phyloP scores from a whole-genome alignment of 2,797 vertebrate species.

The Cichlasoma orientale region DNA sequence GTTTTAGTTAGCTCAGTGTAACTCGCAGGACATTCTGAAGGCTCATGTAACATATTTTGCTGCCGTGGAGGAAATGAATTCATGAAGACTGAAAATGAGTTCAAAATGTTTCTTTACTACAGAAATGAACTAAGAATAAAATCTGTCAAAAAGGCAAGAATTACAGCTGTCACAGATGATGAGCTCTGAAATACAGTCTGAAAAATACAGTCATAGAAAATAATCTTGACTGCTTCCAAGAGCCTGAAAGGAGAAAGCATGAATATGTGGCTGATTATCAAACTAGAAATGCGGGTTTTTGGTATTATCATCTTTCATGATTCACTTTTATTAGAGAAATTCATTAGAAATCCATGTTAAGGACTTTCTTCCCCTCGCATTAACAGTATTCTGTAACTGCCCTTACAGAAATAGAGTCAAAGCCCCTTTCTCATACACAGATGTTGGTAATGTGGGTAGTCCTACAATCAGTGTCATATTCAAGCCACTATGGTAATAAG shows the following conservation, averaged over 20 bases:
- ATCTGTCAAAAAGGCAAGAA: conserved; percentile 2
- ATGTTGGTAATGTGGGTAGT: not conserved
- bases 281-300: not conserved
- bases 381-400: not conserved
- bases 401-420: fast-evolving
- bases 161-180: not conserved
- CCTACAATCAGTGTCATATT: not conserved
- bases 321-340: not conserved
- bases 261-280: conserved; percentile 10
- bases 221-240: not conserved
- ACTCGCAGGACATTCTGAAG: not conserved
- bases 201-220: not conserved
- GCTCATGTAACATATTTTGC: not conserved
- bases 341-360: not conserved
- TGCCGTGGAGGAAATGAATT: not conserved
- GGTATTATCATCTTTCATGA: not conserved
- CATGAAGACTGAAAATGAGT: not conserved
- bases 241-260: not conserved
- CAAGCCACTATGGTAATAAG: not conserved
- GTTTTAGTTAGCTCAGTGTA: not conserved
- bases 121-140: not conserved
- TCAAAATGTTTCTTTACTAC: not conserved
- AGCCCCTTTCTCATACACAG: not conserved
- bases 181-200: not conserved
- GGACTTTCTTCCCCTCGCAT: not conserved